Evolutionary conservation across 2,113 vertebrate genomes (phyloP).

Genomic region (Maccullochella peelii): DNA sequence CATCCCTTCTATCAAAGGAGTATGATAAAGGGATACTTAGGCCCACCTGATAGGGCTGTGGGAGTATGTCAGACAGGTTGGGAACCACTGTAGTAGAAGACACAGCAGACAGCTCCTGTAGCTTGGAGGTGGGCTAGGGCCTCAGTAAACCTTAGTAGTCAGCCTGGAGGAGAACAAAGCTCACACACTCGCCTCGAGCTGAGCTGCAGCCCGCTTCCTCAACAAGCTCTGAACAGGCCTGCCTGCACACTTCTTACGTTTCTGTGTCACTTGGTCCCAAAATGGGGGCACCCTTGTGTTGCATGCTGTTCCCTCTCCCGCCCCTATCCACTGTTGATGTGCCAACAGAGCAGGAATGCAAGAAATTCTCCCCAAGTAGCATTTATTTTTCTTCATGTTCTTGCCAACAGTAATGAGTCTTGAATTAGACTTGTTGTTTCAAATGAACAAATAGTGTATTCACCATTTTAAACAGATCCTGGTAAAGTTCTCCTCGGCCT

Average conservation of each 20-base stretch:
- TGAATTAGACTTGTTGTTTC: conserved; percentile 14
- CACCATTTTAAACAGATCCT: neutral
- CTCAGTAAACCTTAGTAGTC: conserved; percentile 1
- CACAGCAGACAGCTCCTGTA: conserved; percentile 3
- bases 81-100: neutral
- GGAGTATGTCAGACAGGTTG: too few species aligned
- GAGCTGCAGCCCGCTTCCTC: conserved; percentile 1
- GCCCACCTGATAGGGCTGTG: too few species aligned
- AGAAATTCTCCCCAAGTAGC: conserved; percentile 32
- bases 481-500: neutral
- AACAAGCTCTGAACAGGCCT: conserved; percentile 1
- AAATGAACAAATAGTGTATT: conserved; percentile 21
- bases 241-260: neutral
- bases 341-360: conserved; percentile 44
- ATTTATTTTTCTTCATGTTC: conserved; percentile 30
- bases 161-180: conserved; percentile 26
- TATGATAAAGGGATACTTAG: too few species aligned
- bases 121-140: conserved; percentile 10
- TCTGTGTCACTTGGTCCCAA: conserved; percentile 54
- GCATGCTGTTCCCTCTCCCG: neutral
- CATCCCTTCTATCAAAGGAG: too few species aligned
- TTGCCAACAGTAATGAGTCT: conserved; percentile 18
- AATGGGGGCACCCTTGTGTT: conserved; percentile 25
- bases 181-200: neutral
- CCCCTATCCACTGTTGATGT: conserved; percentile 7